phyloP scores from a whole-genome alignment of 2,797 vertebrate species.

The Potorous gilbertii region DNA sequence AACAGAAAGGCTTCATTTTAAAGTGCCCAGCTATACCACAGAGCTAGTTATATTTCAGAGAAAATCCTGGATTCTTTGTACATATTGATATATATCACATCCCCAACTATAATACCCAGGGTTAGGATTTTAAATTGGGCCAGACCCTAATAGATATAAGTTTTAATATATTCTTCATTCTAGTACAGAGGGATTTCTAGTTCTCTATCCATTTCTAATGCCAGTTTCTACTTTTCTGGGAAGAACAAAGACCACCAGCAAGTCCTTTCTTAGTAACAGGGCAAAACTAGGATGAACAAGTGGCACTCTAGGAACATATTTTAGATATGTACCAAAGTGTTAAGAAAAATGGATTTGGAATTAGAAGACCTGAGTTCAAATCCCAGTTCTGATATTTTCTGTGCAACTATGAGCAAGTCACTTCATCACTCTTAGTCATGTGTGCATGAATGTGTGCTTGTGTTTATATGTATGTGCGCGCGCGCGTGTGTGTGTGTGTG shows the following conservation, averaged over 20 bases:
- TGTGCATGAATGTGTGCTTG: neutral
- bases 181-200: neutral
- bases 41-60: neutral
- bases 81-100: neutral
- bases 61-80: constrained; percentile 23
- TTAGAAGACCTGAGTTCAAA: neutral
- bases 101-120: neutral
- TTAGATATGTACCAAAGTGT: neutral
- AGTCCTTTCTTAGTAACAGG: neutral
- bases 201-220: neutral
- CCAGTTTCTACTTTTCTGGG: neutral
- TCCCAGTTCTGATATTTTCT: neutral
- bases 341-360: neutral
- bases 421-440: neutral
- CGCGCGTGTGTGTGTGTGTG: neutral
- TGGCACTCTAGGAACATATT: neutral
- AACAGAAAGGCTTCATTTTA: neutral
- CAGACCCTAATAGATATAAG: constrained; percentile 22
- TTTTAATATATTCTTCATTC: constrained; percentile 17
- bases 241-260: neutral
- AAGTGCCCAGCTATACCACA: neutral
- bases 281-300: neutral
- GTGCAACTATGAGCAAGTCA: neutral
- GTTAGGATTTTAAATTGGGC: constrained; percentile 2
- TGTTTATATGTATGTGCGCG: neutral